Base-by-base conservation (phyloP, 35 echinoderm and acorn worm species). In the Holothuria glaberrima region DNA sequence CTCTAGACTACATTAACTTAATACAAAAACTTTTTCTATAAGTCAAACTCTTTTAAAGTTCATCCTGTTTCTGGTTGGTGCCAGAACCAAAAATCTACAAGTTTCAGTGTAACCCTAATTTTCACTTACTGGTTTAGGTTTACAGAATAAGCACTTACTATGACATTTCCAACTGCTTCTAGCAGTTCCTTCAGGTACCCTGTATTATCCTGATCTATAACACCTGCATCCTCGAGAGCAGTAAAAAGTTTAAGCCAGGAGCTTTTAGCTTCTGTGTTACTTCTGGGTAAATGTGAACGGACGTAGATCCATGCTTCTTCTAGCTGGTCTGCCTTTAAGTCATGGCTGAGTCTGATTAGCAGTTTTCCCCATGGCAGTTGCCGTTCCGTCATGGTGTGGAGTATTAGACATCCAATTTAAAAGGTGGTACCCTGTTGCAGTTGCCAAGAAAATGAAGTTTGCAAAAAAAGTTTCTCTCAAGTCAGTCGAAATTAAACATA, bases 351-450 rank as follows among this genome's bases (percentile, higher is more conserved):
- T 22, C 41, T 50, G 45, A 87, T 48, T 5, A 69, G 60, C 22
- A 87, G 33, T 50, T 69, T 71, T 24, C 63, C 85, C 85, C 85
- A 87, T 7, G 85, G 85, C n/a, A 87, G 46, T 54, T 84, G 80
- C 22, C 30, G 54, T 60, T 84, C 57, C 57, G 21, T 84, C 80
- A 84, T 84, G 10, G 50, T 54, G 50, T 54, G 7, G 36, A 41
- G 36, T 41, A 41, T n/a, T n/a, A n/a, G n/a, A n/a, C n/a, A n/a
- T n/a, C n/a, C n/a, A n/a, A n/a, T n/a, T n/a, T n/a, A n/a, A n/a
- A n/a, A n/a, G n/a, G n/a, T n/a, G n/a, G n/a, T n/a, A n/a, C n/a
- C n/a, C n/a, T n/a, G n/a, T n/a, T n/a, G n/a, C n/a, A n/a, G n/a
- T n/a, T n/a, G n/a, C n/a, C n/a, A n/a, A n/a, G n/a, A n/a, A n/a